A percentile compares a stretch with the other conserved stretches of the same genome.
Conservation (phyloP, 2,113 vertebrate genomes). For the Crocuta crocuta region DNA sequence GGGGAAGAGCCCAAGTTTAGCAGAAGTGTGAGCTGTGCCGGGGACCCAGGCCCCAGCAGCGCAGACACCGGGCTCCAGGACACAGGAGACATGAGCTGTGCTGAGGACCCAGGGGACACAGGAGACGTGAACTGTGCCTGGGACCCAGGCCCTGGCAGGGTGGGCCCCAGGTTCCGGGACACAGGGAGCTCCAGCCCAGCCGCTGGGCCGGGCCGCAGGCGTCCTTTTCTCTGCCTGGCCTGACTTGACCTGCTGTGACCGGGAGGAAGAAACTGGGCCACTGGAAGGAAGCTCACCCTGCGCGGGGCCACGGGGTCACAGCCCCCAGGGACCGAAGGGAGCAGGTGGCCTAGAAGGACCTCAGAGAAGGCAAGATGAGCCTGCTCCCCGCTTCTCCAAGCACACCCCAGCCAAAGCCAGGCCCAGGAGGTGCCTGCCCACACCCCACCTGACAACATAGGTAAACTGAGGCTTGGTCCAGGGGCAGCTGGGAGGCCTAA, state of each 20-base stretch:
- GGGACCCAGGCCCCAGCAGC: too few relatives aligned
- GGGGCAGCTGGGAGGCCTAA: not conserved
- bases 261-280: slow-evolving; percentile 48
- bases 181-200: not conserved
- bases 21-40: not conserved
- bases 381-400: not conserved
- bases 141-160: not conserved
- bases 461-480: not conserved
- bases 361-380: not conserved
- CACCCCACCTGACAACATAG: not conserved
- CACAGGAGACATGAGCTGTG: not conserved
- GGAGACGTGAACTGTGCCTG: not conserved
- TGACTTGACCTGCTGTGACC: slow-evolving; percentile 15
- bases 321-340: slow-evolving; percentile 8
- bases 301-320: not conserved
- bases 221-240: slow-evolving; percentile 18
- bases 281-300: slow-evolving; percentile 1
- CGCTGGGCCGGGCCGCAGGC: not conserved
- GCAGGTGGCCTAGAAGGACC: slow-evolving; percentile 17
- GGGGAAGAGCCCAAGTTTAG: not conserved
- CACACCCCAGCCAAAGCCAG: not conserved
- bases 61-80: too few relatives aligned
- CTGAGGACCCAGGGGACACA: too few relatives aligned
- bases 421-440: not conserved
- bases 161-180: slow-evolving; percentile 30